Evolutionary conservation across 2,797 vertebrate species (phyloP).

Genomic region (Schizopygopsis pylzovi): DNA sequence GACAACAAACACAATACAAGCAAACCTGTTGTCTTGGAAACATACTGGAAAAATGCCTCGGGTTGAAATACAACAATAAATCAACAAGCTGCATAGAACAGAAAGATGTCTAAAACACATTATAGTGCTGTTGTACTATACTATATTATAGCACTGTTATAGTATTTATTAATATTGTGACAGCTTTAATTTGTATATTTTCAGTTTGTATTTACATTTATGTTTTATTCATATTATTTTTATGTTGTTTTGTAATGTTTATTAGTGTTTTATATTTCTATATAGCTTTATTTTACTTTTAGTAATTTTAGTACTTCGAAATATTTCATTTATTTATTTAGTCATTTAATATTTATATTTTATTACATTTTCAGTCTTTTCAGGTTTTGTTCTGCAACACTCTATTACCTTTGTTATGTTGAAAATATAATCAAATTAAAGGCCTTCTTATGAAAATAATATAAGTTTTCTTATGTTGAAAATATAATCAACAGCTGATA

Average conservation of each 20-base stretch:
- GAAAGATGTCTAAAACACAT: neutral
- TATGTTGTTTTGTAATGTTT: too few relatives aligned
- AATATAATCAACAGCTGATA: neutral
- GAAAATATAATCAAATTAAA: neutral
- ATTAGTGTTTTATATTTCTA: neutral
- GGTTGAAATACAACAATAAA: neutral
- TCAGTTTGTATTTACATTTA: neutral
- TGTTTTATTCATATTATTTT: neutral
- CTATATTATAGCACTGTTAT: neutral
- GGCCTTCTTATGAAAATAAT: neutral
- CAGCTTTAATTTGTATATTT: neutral
- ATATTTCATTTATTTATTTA: neutral
- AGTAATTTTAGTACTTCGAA: neutral
- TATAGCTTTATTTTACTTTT: neutral
- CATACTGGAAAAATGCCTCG: conserved; percentile 8
- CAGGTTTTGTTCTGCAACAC: neutral
- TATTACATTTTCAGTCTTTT: neutral
- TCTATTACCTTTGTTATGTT: neutral
- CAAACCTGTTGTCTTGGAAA: conserved; percentile 50
- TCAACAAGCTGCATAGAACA: neutral
- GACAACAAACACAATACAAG: conserved; percentile 36
- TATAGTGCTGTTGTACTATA: neutral
- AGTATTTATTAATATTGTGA: neutral
- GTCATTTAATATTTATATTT: neutral
- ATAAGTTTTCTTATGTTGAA: neutral